These are phyloP conservation scores for Brachionichthys hirsutus DNA, from an alignment of 2,113 vertebrate species.

Conservation along the genomic window DNA sequence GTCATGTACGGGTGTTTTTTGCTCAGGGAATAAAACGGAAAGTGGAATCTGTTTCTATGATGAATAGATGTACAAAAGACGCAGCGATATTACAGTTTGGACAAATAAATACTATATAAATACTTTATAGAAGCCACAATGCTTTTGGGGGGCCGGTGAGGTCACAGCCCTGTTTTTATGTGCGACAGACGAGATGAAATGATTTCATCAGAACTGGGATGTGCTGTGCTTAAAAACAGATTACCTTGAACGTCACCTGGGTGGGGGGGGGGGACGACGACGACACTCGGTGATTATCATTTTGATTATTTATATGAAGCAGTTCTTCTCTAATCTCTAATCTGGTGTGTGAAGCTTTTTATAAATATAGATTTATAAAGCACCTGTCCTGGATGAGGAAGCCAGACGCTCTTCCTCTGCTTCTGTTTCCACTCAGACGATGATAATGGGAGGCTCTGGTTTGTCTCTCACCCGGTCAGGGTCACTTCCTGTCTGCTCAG, in stretches of 20 bases:
- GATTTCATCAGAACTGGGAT: slow-evolving; percentile 19
- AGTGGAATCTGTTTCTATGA: too few species aligned
- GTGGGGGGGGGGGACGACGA: too few species aligned
- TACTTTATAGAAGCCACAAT: too few species aligned
- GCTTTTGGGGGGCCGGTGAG: background rate
- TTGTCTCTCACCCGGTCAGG: slow-evolving; percentile 10
- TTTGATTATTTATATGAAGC: background rate
- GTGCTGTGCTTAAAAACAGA: background rate
- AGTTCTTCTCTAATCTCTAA: background rate
- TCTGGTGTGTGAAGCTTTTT: background rate
- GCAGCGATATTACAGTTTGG: too few species aligned
- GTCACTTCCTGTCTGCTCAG: background rate
- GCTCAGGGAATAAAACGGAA: too few species aligned
- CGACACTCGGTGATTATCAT: background rate
- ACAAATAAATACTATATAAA: too few species aligned
- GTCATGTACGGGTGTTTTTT: too few species aligned
- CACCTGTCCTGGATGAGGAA: background rate
- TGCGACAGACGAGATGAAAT: slow-evolving; percentile 6
- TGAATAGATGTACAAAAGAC: too few species aligned
- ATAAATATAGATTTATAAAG: background rate
- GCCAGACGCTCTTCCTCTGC: background rate
- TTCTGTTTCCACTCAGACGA: slow-evolving; percentile 10
- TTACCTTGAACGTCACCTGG: background rate
- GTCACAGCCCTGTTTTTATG: background rate
- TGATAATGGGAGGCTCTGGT: slow-evolving; percentile 20